Evolutionary conservation across 2,888 invertebrate genomes (phyloP), one percentile per base, ranked within the genome.

Genomic region (Exephanes ischioxanthus): DNA sequence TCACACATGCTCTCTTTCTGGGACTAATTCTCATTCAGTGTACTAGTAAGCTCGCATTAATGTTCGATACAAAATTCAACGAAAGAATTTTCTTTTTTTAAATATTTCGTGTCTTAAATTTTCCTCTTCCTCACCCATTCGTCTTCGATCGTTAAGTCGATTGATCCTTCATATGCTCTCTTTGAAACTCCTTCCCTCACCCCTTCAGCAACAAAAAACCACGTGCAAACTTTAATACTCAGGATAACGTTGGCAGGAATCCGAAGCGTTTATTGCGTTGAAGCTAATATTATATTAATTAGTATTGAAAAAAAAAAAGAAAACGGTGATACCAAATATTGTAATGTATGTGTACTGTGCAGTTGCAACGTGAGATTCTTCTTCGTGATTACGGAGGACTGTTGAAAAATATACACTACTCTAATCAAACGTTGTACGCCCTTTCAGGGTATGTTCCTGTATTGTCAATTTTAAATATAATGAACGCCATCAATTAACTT

Each of bases 241-340:
- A 91, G 88, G 88, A 91, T 86, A 87, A 88, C 84, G 87, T 87
- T 85, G 87, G 81, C 86, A 87, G 85, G 83, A 87, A 89, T 77
- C 63, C 81, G 82, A 87, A 80, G 76, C 77, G 71, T 78, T 87
- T 89, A 48, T 78, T 68, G 68, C 22, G 72, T 63, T 76, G 58
- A 83, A 70, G 71, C 26, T 83, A 72, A 79, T 72, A 7, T 80
- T 77, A 70, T 80, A 66, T 73, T 81, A 85, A 68, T 83, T 73
- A 84, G 76, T 83, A 80, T 80, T 80, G 53, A 78, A 80, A 45
- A 33, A 80, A 45, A 33, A 55, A 68, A 68, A 41, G 5, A 30
- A 30, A 55, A 68, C 61, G 88, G 88, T 90, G 89, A 91, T 91
- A 91, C 92, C 92, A 92, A 92, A 91, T 85, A 85, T 85, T 83